Evolutionary conservation across 2,888 invertebrate species (phyloP).

Genomic region (Agrotis puta): DNA sequence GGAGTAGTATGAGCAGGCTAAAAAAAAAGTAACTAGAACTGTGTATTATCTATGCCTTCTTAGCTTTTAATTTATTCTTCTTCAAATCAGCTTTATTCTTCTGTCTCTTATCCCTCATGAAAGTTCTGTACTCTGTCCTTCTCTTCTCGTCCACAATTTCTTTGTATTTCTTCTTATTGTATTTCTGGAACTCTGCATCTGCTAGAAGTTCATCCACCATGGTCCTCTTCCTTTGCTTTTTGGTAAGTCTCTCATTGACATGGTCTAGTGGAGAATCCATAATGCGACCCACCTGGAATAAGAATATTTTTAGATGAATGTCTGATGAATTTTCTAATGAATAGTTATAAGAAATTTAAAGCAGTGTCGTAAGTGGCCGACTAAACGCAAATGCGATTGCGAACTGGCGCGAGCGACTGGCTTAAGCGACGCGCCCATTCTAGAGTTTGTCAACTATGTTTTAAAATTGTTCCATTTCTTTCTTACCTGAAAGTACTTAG

Average conservation of each 20-base stretch:
- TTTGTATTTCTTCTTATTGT: constrained; percentile 95
- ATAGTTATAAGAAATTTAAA: no score
- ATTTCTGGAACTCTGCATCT: constrained; percentile 96
- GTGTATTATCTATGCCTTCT: constrained; percentile 69
- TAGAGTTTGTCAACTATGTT: no score
- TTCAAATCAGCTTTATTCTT: constrained; percentile 90
- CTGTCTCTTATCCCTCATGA: constrained; percentile 94
- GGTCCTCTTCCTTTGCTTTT: constrained; percentile 96
- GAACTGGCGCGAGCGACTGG: no score
- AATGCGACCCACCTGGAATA: constrained; percentile 93
- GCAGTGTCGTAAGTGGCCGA: no score
- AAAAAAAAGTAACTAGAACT: background rate
- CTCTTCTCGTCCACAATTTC: constrained; percentile 94
- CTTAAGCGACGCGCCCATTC: no score
- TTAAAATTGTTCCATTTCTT: background rate
- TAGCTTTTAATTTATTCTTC: constrained; percentile 81
- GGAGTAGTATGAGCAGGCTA: no score
- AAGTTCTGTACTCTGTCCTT: constrained; percentile 93
- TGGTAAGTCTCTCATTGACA: constrained; percentile 95
- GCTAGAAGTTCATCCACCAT: constrained; percentile 98
- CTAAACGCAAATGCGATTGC: no score
- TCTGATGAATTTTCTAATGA: no score
- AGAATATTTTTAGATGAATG: background rate
- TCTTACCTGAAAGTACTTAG: constrained; percentile 97
- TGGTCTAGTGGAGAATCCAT: constrained; percentile 97